phyloP scores from a whole-genome alignment of 2,113 vertebrate species.

The Galemys pyrenaicus region DNA sequence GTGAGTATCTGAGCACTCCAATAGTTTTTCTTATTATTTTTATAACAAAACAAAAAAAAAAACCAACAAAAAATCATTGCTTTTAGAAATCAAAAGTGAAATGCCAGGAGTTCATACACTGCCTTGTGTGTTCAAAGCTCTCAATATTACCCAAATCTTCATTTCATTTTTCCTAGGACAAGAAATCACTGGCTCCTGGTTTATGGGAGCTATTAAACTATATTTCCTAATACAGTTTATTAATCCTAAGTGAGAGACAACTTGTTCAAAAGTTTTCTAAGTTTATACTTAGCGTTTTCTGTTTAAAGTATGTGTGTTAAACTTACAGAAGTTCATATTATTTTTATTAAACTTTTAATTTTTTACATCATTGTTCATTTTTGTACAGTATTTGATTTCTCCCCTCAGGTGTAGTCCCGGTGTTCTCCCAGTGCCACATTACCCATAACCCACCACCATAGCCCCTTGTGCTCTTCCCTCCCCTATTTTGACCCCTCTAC shows the following conservation, averaged over 20 bases:
- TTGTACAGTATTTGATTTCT: too few species aligned
- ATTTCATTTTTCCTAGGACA: constrained; percentile 60
- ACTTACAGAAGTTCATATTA: neutral
- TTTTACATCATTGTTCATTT: too few species aligned
- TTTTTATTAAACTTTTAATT: too few species aligned
- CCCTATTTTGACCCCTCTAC: too few species aligned
- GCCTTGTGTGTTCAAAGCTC: constrained; percentile 36
- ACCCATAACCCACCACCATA: too few species aligned
- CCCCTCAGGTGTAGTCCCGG: too few species aligned
- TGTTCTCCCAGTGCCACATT: too few species aligned
- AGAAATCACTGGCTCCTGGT: constrained; percentile 13
- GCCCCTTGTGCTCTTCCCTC: too few species aligned
- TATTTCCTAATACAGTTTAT: constrained; percentile 57
- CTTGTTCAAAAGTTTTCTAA: constrained; percentile 12
- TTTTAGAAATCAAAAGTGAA: constrained; percentile 64
- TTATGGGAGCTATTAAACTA: constrained; percentile 49
- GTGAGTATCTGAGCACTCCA: neutral
- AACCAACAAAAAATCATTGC: too few species aligned
- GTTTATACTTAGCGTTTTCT: constrained; percentile 28
- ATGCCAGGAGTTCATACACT: constrained; percentile 16
- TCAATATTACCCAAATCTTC: constrained; percentile 40
- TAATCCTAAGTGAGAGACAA: constrained; percentile 44
- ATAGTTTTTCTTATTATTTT: constrained; percentile 52
- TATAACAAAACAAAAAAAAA: constrained; percentile 32
- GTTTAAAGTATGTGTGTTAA: neutral